Base-by-base conservation (phyloP, 2,888 invertebrate genomes). In the Lapara coniferarum region DNA sequence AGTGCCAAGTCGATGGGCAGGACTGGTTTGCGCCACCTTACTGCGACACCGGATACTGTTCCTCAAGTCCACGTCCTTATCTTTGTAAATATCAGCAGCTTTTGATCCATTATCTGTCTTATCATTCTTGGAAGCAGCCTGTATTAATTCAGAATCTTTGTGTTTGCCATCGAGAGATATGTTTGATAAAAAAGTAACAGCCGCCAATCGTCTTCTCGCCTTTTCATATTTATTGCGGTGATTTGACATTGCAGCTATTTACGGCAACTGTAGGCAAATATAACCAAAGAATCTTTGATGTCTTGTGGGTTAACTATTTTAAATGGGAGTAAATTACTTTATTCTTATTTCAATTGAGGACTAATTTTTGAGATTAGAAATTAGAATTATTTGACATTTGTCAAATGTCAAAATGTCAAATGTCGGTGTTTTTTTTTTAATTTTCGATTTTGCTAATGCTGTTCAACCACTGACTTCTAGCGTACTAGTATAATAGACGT, bases 111-210 rank as follows among this genome's bases (percentile, higher is more conserved):
- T 77, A 76, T 89, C 85, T 71, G 77, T 78, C 80, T 82, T 86
- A 74, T 90, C 90, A 76, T 74, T 77, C 73, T 82, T 87, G 19
- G 77, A 73, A 52, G 81, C 76, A 74, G 85, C 75, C 72, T 87
- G 85, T 69, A 82, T 78, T 71, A 88, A 73, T 75, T 89, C 95
- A 72, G 96, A 96, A 87, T 97, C 96, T 85, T 95, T 95, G 89
- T 97, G 96, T 79, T 96, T 97, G 77, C 98, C 98, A 94, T 98
- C 98, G 74, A 99, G 95, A 74, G 98, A 98, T 87, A 99, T 99
- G 93, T 98, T 99, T 69, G 98, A 97, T 80, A 99, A 95, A 94
- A 99, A 99, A 85, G 98, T 97, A 84, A 98, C 95, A 79, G 99
- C 99, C 85, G 98, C 98, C 81, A 98, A 95, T 89, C 98, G 96